Evolutionary conservation across 2,797 vertebrate genomes (phyloP).

Genomic region (Cirrhinus molitorella): DNA sequence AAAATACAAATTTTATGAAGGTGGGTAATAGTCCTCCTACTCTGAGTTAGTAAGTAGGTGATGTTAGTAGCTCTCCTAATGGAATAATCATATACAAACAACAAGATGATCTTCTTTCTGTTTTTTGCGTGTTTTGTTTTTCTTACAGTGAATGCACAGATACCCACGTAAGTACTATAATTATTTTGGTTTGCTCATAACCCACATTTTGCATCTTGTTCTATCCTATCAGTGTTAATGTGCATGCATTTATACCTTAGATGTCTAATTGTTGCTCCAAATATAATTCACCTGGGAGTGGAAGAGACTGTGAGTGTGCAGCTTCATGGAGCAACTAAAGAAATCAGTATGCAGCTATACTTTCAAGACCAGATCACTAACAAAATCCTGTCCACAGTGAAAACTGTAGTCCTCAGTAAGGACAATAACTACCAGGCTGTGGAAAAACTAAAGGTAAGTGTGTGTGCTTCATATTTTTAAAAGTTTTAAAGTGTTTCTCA

Average conservation of each 20-base stretch:
- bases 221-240: neutral
- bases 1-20: neutral
- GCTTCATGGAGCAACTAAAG: slow-evolving; percentile 65
- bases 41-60: neutral
- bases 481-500: neutral
- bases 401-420: slow-evolving; percentile 61
- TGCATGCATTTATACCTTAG: slow-evolving; percentile 54
- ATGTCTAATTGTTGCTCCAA: slow-evolving; percentile 75
- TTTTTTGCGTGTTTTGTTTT: slow-evolving; percentile 59
- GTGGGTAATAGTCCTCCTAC: neutral
- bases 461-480: neutral
- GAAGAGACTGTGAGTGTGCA: slow-evolving; percentile 72
- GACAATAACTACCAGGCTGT: slow-evolving; percentile 70
- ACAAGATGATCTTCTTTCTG: slow-evolving; percentile 57
- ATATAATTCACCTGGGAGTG: slow-evolving; percentile 69
- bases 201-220: neutral
- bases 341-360: slow-evolving; percentile 60
- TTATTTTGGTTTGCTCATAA: neutral
- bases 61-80: neutral
- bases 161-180: slow-evolving; percentile 72
- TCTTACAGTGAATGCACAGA: slow-evolving; percentile 57
- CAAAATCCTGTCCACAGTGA: too few species aligned
- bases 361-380: too few species aligned
- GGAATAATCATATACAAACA: neutral
- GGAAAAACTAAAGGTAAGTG: slow-evolving; percentile 69